These are phyloP conservation scores for Neolamprologus longior DNA, from an alignment of 2,113 vertebrate genomes.

Conservation along the genomic window DNA sequence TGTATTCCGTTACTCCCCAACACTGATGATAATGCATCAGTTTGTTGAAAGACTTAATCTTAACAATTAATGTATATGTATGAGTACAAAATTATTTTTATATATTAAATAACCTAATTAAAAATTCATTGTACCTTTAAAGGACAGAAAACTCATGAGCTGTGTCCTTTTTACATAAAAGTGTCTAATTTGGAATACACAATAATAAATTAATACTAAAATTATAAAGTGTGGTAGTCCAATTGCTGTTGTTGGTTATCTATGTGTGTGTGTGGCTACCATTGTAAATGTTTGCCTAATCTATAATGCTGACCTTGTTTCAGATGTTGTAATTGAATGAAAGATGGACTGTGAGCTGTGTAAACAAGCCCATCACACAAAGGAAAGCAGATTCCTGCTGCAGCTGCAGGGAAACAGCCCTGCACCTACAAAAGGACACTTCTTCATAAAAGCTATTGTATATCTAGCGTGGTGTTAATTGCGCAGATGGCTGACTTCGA, in stretches of 20 bases:
- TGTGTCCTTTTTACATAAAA: not conserved
- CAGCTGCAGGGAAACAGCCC: not conserved
- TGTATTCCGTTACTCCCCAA: no score
- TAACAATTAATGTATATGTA: not conserved
- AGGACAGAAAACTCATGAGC: not conserved
- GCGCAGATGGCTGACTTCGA: constrained; percentile 40
- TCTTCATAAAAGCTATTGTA: constrained; percentile 15
- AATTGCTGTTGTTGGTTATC: not conserved
- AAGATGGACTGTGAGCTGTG: not conserved
- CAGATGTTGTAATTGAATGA: not conserved
- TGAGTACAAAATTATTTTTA: not conserved
- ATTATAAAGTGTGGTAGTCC: not conserved
- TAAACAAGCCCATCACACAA: constrained; percentile 22
- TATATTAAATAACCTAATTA: not conserved
- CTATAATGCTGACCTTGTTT: not conserved
- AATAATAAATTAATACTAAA: not conserved
- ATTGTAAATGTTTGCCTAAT: not conserved
- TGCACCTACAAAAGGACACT: not conserved
- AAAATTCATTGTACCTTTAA: not conserved
- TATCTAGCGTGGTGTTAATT: constrained; percentile 23
- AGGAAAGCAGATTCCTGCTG: not conserved
- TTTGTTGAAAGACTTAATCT: not conserved
- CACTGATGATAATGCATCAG: not conserved
- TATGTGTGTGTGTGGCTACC: not conserved
- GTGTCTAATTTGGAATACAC: not conserved